A percentile compares a stretch with the other conserved stretches of the same genome.
Evolutionary conservation across 2,797 vertebrate genomes (phyloP).

Genomic region (Capromys pilorides): DNA sequence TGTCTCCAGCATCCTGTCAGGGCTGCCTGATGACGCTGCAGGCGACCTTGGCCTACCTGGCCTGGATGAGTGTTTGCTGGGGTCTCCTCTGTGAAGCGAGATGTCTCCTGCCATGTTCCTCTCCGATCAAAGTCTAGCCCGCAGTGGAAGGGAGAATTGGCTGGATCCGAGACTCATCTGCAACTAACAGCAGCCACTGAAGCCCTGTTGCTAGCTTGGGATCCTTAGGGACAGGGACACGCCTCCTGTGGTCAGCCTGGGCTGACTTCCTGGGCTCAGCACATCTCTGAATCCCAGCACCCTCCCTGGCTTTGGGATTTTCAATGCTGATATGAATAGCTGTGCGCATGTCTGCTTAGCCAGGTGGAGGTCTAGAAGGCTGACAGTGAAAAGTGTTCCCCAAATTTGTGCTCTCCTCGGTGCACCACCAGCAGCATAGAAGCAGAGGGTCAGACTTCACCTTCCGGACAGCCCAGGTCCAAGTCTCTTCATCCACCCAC

Average conservation of each 20-base stretch:
- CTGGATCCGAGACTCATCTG: background rate
- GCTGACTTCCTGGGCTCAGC: background rate
- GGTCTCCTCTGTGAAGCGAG: background rate
- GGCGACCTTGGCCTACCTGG: background rate
- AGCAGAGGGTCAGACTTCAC: background rate
- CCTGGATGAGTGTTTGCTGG: too few species aligned
- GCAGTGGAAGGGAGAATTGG: background rate
- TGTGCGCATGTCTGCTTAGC: background rate
- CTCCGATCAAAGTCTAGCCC: background rate
- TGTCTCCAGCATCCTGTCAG: background rate
- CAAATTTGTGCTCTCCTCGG: background rate
- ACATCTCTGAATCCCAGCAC: background rate
- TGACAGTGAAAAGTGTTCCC: background rate
- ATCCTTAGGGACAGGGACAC: background rate
- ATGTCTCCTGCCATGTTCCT: background rate
- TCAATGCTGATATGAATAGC: background rate
- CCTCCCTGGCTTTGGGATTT: background rate
- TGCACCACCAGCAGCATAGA: background rate
- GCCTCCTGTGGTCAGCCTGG: background rate
- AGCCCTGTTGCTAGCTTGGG: background rate
- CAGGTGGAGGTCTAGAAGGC: background rate
- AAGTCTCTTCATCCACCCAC: background rate
- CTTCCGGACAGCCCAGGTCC: background rate
- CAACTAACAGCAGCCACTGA: background rate
- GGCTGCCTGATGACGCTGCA: background rate